Base-by-base conservation (phyloP, 2,888 invertebrate species). In the Polyploca ridens region DNA sequence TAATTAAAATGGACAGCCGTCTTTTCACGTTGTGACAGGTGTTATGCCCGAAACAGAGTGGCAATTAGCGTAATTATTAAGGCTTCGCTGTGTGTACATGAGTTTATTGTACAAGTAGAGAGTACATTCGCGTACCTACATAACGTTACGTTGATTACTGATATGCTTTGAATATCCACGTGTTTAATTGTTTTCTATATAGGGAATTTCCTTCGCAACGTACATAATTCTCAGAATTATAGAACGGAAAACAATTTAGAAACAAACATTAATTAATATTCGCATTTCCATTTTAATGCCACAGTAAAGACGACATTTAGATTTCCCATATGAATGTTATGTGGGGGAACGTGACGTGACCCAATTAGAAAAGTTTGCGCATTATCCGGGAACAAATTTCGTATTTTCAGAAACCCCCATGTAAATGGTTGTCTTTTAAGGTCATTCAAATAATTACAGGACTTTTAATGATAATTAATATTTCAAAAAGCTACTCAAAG, bases 1-100 rank as follows among this genome's bases (percentile, higher is more conserved):
- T 90, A 91, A 92, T 91, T 90, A 89, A 88, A 90, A 90, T 81
- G 84, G 88, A 86, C 89, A 86, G 78, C 71, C 76, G 76, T 81
- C 78, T 84, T 86, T 85, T 77, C 75, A 65, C 77, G 70, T 71
- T 79, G 76, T 83, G 83, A 84, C 83, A 80, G 78, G 80, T 78
- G 79, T 77, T 78, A 76, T 75, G 76, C 72, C 74, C 71, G 74
- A 74, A 81, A 84, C 78, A 76, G 67, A 73, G 73, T 68, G 71
- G 69, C 81, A 84, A 87, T 88, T 88, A 86, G 79, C 79, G 79
- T 83, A 83, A 87, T 85, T 81, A 81, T 75, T 75, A 73, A 65
- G 69, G 69, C 72, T 72, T 64, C 66, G 62, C 54, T 57, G 63
- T 60, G 61, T 63, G 62, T 63, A 35, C 33, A 58, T 16, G n/a